Conservation (phyloP, 2,888 invertebrate species). For the Dermolepida albohirtum region DNA sequence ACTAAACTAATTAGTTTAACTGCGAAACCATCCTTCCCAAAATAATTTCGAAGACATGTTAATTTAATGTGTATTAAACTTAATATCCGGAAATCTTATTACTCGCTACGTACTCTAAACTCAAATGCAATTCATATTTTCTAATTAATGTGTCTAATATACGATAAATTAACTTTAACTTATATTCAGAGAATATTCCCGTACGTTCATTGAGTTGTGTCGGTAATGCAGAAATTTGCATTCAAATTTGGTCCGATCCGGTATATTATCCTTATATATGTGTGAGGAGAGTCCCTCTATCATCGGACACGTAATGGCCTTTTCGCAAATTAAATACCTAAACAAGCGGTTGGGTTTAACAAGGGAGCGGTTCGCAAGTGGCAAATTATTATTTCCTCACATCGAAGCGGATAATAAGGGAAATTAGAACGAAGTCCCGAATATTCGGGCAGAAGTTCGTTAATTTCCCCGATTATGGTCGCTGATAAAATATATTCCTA, state of each 20-base stretch:
- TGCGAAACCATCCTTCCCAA: too few relatives aligned
- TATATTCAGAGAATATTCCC: too few relatives aligned
- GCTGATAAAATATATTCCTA: conserved; percentile 17
- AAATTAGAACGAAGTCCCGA: conserved; percentile 21
- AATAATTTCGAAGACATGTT: too few relatives aligned
- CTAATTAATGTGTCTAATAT: too few relatives aligned
- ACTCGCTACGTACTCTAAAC: too few relatives aligned
- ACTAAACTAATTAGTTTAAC: too few relatives aligned
- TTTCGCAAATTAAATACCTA: conserved; percentile 31
- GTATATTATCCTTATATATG: neutral
- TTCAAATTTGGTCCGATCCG: conserved; percentile 23
- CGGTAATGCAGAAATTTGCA: conserved; percentile 31
- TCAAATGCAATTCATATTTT: too few relatives aligned
- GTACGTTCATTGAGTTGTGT: too few relatives aligned
- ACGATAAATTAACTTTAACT: too few relatives aligned
- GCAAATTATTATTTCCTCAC: conserved; percentile 37
- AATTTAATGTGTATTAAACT: too few relatives aligned
- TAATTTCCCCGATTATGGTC: conserved; percentile 22
- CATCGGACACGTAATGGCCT: conserved; percentile 15
- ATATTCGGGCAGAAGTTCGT: conserved; percentile 30
- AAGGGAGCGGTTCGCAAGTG: conserved; percentile 26
- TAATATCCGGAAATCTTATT: too few relatives aligned
- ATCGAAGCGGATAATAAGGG: conserved; percentile 34
- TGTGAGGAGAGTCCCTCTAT: conserved; percentile 12
- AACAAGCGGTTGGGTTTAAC: conserved; percentile 36